Evolutionary conservation across 92 coral and sea anemone genomes (phyloP).

Genomic region (Scolanthus callimorphus): DNA sequence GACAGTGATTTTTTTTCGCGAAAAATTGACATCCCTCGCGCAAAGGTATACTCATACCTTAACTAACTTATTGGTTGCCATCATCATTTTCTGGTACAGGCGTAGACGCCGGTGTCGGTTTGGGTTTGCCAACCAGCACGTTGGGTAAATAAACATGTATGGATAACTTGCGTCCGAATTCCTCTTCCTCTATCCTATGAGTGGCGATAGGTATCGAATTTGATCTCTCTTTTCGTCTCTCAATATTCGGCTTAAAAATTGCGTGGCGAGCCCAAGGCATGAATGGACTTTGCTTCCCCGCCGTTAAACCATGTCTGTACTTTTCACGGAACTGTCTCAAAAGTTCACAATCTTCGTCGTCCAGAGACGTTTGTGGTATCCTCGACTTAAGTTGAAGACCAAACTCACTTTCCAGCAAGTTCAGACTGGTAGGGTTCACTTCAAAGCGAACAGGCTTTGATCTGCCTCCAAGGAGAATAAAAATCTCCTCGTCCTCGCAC

Average conservation of each 20-base stretch:
- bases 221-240: neutral
- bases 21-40: too few relatives aligned
- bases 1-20: too few relatives aligned
- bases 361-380: constrained; percentile 22
- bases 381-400: constrained; percentile 60
- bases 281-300: constrained; percentile 35
- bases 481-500: constrained; percentile 51
- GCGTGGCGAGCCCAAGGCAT: constrained; percentile 87
- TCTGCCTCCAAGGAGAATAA: constrained; percentile 70
- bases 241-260: constrained; percentile 24
- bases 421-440: constrained; percentile 50
- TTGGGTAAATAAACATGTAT: constrained; percentile 89
- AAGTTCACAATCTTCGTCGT: constrained; percentile 53
- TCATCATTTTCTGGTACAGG: too few relatives aligned
- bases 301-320: constrained; percentile 25
- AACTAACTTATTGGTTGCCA: too few relatives aligned
- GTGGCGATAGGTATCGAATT: constrained; percentile 12
- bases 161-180: constrained; percentile 63
- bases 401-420: constrained; percentile 69
- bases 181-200: constrained; percentile 33
- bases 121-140: constrained; percentile 6
- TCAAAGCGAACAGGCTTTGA: constrained; percentile 78
- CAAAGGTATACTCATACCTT: too few relatives aligned
- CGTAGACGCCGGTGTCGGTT: neutral
- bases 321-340: constrained; percentile 57